A percentile compares a stretch with the other conserved stretches of the same genome.
Conservation (phyloP, 2,113 vertebrate species). For the Phainopepla nitens region DNA sequence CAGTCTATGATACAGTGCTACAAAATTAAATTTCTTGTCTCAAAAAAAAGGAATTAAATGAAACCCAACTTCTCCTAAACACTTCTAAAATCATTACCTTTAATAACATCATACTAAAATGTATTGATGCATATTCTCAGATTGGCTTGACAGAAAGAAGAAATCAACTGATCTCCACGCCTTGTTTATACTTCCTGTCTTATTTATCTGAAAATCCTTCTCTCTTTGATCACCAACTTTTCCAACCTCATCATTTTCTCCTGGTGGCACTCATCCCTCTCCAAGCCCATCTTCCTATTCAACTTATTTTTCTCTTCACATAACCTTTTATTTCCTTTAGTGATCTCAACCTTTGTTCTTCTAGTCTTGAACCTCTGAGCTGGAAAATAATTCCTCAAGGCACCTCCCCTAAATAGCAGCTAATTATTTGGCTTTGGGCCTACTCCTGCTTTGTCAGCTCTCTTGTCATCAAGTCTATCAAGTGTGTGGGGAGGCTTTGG, state of each 20-base stretch:
- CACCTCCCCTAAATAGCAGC: neutral
- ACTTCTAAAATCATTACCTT: neutral
- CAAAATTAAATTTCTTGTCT: neutral
- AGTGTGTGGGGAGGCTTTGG: neutral
- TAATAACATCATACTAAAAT: neutral
- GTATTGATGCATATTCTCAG: neutral
- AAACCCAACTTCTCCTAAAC: neutral
- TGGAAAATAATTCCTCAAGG: neutral
- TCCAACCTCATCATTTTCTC: neutral
- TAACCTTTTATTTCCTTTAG: neutral
- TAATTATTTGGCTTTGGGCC: constrained; percentile 13
- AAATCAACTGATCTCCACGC: neutral
- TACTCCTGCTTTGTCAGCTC: neutral
- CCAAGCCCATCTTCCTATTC: neutral
- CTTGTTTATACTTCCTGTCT: neutral
- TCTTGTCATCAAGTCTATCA: neutral
- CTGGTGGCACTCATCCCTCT: neutral
- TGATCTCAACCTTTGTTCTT: neutral
- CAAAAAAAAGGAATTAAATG: neutral
- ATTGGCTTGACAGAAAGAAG: neutral
- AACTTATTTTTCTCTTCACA: neutral
- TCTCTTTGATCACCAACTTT: neutral
- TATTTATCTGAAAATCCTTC: neutral
- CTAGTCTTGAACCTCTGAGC: neutral
- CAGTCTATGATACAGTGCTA: neutral